Percentiles rank a stretch among this genome's conserved stretches.
Conservation (phyloP, 2,113 vertebrate species). For the Uropsilus gracilis region DNA sequence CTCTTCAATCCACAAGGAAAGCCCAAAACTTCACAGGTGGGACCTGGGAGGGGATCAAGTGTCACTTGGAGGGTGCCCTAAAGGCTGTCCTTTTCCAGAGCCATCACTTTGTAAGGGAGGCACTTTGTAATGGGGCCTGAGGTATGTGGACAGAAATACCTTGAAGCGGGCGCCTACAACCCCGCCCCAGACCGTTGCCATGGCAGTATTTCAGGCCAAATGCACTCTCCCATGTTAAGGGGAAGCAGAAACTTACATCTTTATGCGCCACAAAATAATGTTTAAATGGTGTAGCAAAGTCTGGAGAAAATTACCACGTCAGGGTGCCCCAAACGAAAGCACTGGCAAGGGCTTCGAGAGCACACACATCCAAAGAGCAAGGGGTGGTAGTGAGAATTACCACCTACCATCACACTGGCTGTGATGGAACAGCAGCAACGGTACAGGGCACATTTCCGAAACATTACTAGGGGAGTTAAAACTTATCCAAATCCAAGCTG, state of each 20-base stretch:
- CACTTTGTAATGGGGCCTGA: not conserved
- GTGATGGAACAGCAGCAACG: not conserved
- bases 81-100: not conserved
- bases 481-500: not conserved
- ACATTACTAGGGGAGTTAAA: not conserved
- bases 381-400: not conserved
- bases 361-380: not conserved
- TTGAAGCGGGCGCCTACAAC: no score
- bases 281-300: slow-evolving; percentile 21
- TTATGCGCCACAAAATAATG: not conserved
- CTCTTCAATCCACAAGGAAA: not conserved
- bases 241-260: slow-evolving; percentile 29
- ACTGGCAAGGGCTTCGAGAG: not conserved
- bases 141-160: not conserved
- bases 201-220: not conserved
- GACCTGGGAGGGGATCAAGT: not conserved
- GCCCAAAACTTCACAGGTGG: not conserved
- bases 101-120: not conserved
- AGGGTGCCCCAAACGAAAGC: not conserved
- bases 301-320: slow-evolving; percentile 16
- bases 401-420: not conserved
- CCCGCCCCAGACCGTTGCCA: not conserved
- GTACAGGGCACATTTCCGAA: not conserved
- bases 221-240: not conserved
- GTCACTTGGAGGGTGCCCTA: not conserved